A percentile compares a stretch with the other conserved stretches of the same genome.
Evolutionary conservation across 2,888 invertebrate genomes (phyloP).

Genomic region (Leptinotarsa rubiginosa): DNA sequence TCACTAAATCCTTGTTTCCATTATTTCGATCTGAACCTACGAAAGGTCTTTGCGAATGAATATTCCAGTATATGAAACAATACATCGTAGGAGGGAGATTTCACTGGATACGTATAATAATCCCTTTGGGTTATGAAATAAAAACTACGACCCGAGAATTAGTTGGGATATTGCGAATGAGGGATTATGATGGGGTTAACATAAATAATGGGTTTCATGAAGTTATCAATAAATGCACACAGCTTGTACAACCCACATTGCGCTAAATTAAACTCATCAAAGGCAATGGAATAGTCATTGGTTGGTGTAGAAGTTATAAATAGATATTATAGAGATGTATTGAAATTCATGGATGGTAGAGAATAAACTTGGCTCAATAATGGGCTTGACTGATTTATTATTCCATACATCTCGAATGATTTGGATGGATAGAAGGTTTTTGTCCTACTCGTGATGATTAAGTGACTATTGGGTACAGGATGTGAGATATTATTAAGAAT

Average conservation of each 20-base stretch:
- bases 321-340: neutral
- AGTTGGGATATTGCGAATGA: conserved; percentile 3
- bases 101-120: neutral
- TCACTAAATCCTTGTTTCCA: too few species aligned
- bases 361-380: too few species aligned
- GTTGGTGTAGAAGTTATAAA: neutral
- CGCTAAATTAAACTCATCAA: too few species aligned
- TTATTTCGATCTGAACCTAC: too few species aligned
- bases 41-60: neutral
- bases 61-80: neutral
- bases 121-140: neutral
- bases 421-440: neutral
- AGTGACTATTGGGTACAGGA: too few species aligned
- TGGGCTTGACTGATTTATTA: too few species aligned
- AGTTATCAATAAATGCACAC: conserved; percentile 1
- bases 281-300: too few species aligned
- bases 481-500: too few species aligned
- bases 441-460: neutral
- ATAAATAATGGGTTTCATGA: neutral
- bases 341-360: neutral
- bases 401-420: too few species aligned
- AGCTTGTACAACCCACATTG: neutral
- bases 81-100: neutral
- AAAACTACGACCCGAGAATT: neutral
- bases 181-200: too few species aligned